Evolutionary conservation across 2,888 invertebrate species (phyloP).

Genomic region (Nomada ferruginata): DNA sequence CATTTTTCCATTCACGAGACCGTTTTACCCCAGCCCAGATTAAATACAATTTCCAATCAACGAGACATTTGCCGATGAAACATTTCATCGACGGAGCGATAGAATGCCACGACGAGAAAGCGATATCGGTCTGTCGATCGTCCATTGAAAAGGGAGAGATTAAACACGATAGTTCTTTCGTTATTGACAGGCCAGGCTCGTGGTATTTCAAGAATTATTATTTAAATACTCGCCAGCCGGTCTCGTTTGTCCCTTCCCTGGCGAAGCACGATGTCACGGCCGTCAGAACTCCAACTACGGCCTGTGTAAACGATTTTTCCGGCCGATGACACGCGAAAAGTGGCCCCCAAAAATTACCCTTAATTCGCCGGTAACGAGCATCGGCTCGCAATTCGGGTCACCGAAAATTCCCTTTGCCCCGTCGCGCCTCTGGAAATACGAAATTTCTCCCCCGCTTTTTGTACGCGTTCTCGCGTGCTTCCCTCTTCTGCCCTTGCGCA

Average conservation of each 20-base stretch:
- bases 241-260: not conserved
- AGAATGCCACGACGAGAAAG: not conserved
- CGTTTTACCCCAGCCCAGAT: not conserved
- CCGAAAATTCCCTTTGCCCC: conserved; percentile 34
- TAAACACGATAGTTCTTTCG: not conserved
- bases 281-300: not conserved
- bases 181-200: not conserved
- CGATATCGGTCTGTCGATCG: not conserved
- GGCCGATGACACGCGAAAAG: conserved; percentile 7
- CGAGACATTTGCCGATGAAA: conserved; percentile 3
- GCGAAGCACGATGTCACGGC: not conserved
- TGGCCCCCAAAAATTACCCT: conserved; percentile 54
- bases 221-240: conserved; percentile 13
- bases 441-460: conserved; percentile 23
- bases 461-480: not conserved
- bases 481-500: not conserved
- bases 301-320: conserved; percentile 27
- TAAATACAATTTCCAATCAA: conserved; percentile 6
- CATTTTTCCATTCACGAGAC: not conserved
- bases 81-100: not conserved
- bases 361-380: conserved; percentile 61
- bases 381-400: conserved; percentile 57
- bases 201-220: not conserved
- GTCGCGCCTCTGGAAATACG: conserved; percentile 11
- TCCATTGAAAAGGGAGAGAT: not conserved